A percentile compares a stretch with the other conserved stretches of the same genome.
phyloP scores from a whole-genome alignment of 2,888 invertebrate genomes.

The Eumacrocentrus americanus region DNA sequence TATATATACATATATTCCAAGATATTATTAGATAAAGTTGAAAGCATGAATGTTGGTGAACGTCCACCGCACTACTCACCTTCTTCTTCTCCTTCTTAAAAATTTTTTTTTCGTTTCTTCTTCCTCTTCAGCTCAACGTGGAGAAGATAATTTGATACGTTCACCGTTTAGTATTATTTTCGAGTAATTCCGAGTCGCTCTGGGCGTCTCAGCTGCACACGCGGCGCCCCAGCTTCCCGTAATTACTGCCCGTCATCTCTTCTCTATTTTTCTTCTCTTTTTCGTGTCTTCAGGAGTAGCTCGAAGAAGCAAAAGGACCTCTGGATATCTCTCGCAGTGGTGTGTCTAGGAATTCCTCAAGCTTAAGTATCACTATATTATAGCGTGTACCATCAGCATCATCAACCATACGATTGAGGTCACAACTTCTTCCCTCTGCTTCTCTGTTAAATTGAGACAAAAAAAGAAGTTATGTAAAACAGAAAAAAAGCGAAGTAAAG shows the following conservation, averaged over 20 bases:
- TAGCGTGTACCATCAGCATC: too few species aligned
- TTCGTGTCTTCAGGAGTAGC: background rate
- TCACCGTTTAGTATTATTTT: slow-evolving; percentile 57
- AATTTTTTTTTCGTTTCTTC: slow-evolving; percentile 13
- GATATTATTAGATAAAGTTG: background rate
- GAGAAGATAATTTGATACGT: slow-evolving; percentile 48
- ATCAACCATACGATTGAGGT: too few species aligned
- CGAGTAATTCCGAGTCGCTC: slow-evolving; percentile 57
- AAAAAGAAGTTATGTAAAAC: too few species aligned
- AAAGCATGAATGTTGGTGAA: background rate
- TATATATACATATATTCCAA: background rate
- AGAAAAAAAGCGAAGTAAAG: background rate
- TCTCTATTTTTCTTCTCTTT: slow-evolving; percentile 18
- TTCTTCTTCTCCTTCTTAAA: slow-evolving; percentile 10
- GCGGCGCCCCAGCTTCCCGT: slow-evolving; percentile 44
- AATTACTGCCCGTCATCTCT: slow-evolving; percentile 46
- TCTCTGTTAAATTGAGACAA: too few species aligned
- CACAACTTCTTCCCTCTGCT: too few species aligned
- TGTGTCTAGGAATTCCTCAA: too few species aligned
- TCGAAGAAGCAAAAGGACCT: background rate
- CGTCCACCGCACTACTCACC: slow-evolving; percentile 8
- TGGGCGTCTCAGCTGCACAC: slow-evolving; percentile 45
- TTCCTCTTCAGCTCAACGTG: slow-evolving; percentile 10
- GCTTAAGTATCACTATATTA: too few species aligned
- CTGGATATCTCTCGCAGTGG: too few species aligned